Conservation (phyloP, 2,888 invertebrate species). For the Dinocampus coccinellae region DNA sequence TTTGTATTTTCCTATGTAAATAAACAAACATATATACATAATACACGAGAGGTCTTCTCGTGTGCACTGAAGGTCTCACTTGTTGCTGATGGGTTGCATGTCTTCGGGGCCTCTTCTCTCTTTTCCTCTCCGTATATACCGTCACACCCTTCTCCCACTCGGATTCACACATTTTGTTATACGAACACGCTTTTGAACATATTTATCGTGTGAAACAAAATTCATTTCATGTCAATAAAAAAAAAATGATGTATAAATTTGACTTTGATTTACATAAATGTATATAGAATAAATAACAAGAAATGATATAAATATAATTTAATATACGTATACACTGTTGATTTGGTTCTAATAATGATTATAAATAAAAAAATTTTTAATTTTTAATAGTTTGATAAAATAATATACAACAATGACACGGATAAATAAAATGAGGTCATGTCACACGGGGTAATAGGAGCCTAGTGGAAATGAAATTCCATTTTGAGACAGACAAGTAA, state of each 20-base stretch:
- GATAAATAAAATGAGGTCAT: constrained; percentile 27
- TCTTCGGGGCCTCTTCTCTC: constrained; percentile 46
- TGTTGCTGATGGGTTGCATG: constrained; percentile 68
- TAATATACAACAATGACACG: neutral
- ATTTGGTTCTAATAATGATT: too few species aligned
- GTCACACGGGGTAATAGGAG: neutral
- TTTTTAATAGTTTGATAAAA: too few species aligned
- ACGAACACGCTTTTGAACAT: constrained; percentile 17
- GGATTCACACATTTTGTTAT: constrained; percentile 4
- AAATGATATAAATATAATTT: too few species aligned
- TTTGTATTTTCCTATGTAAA: neutral
- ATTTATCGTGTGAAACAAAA: too few species aligned
- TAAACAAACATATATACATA: constrained; percentile 3
- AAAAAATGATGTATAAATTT: too few species aligned
- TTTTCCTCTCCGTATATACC: neutral
- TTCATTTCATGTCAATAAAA: too few species aligned
- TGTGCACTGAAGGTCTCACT: constrained; percentile 62
- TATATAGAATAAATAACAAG: too few species aligned
- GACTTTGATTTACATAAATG: too few species aligned
- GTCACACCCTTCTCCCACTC: neutral
- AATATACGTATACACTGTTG: too few species aligned
- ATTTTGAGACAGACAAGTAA: constrained; percentile 27
- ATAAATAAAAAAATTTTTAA: too few species aligned
- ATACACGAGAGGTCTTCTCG: constrained; percentile 43
- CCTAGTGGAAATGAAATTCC: constrained; percentile 28